These are phyloP conservation scores for Megathymus violae DNA, from an alignment of 1,140 invertebrate species.

Conservation along the genomic window DNA sequence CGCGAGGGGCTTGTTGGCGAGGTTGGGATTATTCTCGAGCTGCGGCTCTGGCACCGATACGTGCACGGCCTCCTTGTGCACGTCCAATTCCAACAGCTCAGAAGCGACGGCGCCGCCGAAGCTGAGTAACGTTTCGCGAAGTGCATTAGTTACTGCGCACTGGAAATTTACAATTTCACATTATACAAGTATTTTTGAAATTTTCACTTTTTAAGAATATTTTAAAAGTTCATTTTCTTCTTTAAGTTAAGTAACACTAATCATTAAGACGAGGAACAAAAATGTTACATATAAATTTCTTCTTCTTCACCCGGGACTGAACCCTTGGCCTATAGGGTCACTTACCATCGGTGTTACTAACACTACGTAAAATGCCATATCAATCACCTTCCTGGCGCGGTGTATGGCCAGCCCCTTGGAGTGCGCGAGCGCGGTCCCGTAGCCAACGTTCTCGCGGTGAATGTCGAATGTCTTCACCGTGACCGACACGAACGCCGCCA, in stretches of 20 bases:
- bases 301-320: no score
- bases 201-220: no score
- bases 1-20: no score
- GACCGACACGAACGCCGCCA: slow-evolving; percentile 75
- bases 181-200: slow-evolving; percentile 6
- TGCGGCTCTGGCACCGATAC: slow-evolving; percentile 17
- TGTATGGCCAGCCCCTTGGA: slow-evolving; percentile 77
- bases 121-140: slow-evolving; percentile 74
- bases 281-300: no score
- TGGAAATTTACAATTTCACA: slow-evolving; percentile 38
- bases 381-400: slow-evolving; percentile 78
- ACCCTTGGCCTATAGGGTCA: no score
- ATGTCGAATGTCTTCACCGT: slow-evolving; percentile 73
- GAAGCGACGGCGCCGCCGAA: slow-evolving; percentile 73
- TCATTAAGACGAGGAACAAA: no score
- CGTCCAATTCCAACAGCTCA: slow-evolving; percentile 64
- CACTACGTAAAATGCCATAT: no score
- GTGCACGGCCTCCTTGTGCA: slow-evolving; percentile 36
- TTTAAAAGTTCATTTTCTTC: no score
- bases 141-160: slow-evolving; percentile 78
- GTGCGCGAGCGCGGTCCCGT: slow-evolving; percentile 64
- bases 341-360: no score
- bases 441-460: slow-evolving; percentile 78
- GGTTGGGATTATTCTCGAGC: slow-evolving; percentile 51
- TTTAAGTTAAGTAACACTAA: no score